Conservation (phyloP, 2,113 vertebrate species). For the Megaptera novaeangliae region DNA sequence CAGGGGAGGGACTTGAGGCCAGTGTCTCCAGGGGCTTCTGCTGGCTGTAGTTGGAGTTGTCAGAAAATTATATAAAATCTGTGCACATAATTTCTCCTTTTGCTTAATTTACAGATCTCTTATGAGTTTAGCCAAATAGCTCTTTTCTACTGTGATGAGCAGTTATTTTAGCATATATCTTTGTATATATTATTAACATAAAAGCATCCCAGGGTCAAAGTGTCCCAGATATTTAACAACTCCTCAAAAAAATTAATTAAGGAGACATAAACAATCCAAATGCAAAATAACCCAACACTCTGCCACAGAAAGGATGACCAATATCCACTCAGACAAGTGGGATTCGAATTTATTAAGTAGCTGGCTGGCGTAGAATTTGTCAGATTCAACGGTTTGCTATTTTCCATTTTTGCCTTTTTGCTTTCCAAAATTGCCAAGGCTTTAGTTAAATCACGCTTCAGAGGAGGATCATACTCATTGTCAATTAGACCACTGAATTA, state of each 20-base stretch:
- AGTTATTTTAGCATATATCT: constrained; percentile 40
- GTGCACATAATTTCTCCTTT: neutral
- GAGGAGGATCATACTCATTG: neutral
- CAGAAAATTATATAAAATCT: neutral
- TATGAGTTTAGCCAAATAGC: constrained; percentile 50
- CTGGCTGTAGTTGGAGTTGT: neutral
- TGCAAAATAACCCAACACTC: constrained; percentile 68
- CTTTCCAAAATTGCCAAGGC: neutral
- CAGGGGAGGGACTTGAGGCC: neutral
- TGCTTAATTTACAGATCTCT: constrained; percentile 27
- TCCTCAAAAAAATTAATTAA: constrained; percentile 66
- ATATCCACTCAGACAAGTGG: constrained; percentile 26
- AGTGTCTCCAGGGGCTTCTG: neutral
- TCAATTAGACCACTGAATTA: neutral
- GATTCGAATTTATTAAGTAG: constrained; percentile 59
- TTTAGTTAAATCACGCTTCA: neutral
- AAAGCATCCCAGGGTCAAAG: constrained; percentile 54
- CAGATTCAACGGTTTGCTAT: neutral
- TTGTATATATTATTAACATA: neutral
- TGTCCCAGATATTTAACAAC: constrained; percentile 72
- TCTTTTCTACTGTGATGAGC: constrained; percentile 52
- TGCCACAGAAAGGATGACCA: constrained; percentile 31
- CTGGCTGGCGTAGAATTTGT: constrained; percentile 46
- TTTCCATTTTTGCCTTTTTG: constrained; percentile 26
- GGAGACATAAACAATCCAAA: constrained; percentile 71